Evolutionary conservation across 2,113 vertebrate species (phyloP).

Genomic region (Gambusia affinis): DNA sequence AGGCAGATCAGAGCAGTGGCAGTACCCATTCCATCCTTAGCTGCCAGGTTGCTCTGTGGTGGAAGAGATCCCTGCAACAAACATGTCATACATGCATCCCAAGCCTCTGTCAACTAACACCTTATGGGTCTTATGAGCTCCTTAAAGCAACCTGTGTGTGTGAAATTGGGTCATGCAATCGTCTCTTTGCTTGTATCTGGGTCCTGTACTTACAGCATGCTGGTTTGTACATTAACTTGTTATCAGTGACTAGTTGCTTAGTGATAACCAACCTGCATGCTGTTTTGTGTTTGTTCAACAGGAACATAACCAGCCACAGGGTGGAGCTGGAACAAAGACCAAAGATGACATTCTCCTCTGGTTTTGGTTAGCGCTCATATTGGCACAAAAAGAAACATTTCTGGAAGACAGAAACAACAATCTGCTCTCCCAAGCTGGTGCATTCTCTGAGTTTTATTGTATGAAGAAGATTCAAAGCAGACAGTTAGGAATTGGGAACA

Average conservation of each 20-base stretch:
- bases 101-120: too few species aligned
- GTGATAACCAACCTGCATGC: neutral
- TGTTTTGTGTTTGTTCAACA: neutral
- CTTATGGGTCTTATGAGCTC: too few species aligned
- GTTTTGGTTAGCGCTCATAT: too few species aligned
- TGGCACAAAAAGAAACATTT: too few species aligned
- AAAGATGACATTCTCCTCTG: neutral
- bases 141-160: neutral
- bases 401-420: too few species aligned
- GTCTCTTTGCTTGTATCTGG: too few species aligned
- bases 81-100: neutral
- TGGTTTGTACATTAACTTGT: neutral
- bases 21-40: constrained; percentile 70
- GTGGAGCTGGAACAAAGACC: neutral
- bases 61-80: constrained; percentile 74
- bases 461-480: too few species aligned
- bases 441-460: too few species aligned
- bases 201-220: too few species aligned
- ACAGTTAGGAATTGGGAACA: too few species aligned
- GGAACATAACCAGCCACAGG: too few species aligned
- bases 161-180: neutral
- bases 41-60: constrained; percentile 52
- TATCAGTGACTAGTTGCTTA: neutral
- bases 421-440: too few species aligned
- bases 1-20: constrained; percentile 72